Percentiles rank a stretch among this genome's conserved stretches.
These are phyloP conservation scores for Chalcosyrphus nemorum DNA, from an alignment of 2,888 invertebrate species.

Conservation along the genomic window DNA sequence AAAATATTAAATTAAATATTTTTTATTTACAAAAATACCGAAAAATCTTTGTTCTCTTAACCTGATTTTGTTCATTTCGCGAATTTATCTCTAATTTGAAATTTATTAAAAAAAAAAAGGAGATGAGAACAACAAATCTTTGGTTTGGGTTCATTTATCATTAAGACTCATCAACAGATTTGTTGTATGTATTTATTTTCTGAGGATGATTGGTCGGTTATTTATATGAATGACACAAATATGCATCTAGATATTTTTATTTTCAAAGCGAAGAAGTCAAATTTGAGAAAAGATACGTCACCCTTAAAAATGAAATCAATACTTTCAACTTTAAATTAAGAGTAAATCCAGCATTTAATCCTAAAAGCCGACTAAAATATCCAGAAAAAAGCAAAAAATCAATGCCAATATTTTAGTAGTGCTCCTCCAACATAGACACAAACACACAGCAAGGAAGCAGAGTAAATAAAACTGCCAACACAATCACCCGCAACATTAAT, in stretches of 20 bases:
- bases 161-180: slow-evolving; percentile 53
- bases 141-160: slow-evolving; percentile 46
- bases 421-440: not conserved
- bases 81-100: slow-evolving; percentile 24
- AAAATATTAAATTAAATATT: slow-evolving; percentile 27
- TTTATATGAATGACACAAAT: slow-evolving; percentile 35
- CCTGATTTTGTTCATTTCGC: slow-evolving; percentile 33
- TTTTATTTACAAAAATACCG: slow-evolving; percentile 25
- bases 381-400: not conserved
- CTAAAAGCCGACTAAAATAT: not conserved
- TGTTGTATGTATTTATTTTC: slow-evolving; percentile 8
- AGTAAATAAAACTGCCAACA: slow-evolving; percentile 73
- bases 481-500: slow-evolving; percentile 71
- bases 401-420: slow-evolving; percentile 24
- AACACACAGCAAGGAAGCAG: slow-evolving; percentile 8
- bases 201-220: slow-evolving; percentile 28
- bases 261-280: not conserved
- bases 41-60: slow-evolving; percentile 41
- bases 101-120: slow-evolving; percentile 34
- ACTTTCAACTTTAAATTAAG: not conserved
- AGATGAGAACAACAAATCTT: slow-evolving; percentile 10
- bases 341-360: not conserved
- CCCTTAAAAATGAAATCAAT: not conserved
- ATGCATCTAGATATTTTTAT: not conserved
- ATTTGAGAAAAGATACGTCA: too few relatives aligned